phyloP scores from a whole-genome alignment of 2,888 invertebrate genomes.

The Cheilosia pagana region DNA sequence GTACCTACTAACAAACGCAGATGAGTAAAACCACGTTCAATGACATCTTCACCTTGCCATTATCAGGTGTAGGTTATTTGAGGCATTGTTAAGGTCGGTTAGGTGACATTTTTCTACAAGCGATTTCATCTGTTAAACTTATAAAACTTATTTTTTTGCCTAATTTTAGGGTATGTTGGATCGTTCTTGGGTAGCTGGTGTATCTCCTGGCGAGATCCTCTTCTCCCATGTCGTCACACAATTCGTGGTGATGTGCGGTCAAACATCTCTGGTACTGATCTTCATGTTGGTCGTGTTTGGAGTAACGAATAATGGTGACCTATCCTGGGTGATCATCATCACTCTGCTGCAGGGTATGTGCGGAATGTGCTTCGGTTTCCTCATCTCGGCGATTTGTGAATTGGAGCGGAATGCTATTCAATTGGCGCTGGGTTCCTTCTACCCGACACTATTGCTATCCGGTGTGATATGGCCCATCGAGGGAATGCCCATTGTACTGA shows the following conservation, averaged over 20 bases:
- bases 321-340: slow-evolving; percentile 92
- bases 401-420: slow-evolving; percentile 97
- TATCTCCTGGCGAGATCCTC: slow-evolving; percentile 94
- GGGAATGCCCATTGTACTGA: slow-evolving; percentile 94
- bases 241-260: slow-evolving; percentile 97
- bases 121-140: not conserved
- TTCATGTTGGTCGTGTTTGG: slow-evolving; percentile 96
- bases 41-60: not conserved
- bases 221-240: slow-evolving; percentile 97
- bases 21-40: not conserved
- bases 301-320: slow-evolving; percentile 94
- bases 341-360: slow-evolving; percentile 96
- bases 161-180: slow-evolving; percentile 89
- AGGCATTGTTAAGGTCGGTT: not conserved
- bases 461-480: slow-evolving; percentile 99
- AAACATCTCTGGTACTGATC: slow-evolving; percentile 94
- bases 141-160: not conserved
- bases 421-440: slow-evolving; percentile 96
- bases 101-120: no score
- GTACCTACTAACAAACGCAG: not conserved
- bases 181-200: slow-evolving; percentile 97
- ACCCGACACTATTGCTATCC: slow-evolving; percentile 95
- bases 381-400: slow-evolving; percentile 96
- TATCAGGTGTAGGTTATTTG: not conserved
- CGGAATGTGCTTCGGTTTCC: slow-evolving; percentile 98